phyloP scores from a whole-genome alignment of 2,797 vertebrate genomes.

The Spea hammondii region DNA sequence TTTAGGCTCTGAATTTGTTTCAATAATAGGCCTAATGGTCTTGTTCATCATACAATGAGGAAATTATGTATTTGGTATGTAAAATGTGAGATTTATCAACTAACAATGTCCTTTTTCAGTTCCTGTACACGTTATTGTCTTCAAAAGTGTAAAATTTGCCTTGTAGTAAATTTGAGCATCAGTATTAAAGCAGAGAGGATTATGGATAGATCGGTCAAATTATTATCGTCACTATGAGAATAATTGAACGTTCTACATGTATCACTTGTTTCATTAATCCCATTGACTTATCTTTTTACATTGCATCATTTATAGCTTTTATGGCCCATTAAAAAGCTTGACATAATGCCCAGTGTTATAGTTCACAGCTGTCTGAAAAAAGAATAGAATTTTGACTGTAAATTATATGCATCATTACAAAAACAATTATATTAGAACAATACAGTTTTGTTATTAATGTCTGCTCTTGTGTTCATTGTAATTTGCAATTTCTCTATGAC shows the following conservation, averaged over 20 bases:
- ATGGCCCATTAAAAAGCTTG: not conserved
- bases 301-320: not conserved
- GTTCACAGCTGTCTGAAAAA: constrained; percentile 4
- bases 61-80: too few species aligned
- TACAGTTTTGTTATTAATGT: not conserved
- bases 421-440: not conserved
- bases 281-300: not conserved
- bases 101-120: too few species aligned
- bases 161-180: not conserved
- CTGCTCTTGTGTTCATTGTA: constrained; percentile 2
- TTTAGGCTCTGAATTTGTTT: too few species aligned
- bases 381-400: not conserved
- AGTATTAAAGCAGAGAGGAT: not conserved
- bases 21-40: too few species aligned
- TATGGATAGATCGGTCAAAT: not conserved
- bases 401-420: constrained; percentile 16
- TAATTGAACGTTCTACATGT: not conserved
- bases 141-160: too few species aligned
- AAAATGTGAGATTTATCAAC: too few species aligned
- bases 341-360: constrained; percentile 8
- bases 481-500: constrained; percentile 18
- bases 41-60: too few species aligned
- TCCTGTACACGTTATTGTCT: too few species aligned
- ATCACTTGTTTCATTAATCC: not conserved
- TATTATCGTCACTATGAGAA: not conserved